Evolutionary conservation across 2,797 vertebrate genomes (phyloP), one percentile per base, ranked within the genome.

Genomic region (Pseudomugil tenellus): DNA sequence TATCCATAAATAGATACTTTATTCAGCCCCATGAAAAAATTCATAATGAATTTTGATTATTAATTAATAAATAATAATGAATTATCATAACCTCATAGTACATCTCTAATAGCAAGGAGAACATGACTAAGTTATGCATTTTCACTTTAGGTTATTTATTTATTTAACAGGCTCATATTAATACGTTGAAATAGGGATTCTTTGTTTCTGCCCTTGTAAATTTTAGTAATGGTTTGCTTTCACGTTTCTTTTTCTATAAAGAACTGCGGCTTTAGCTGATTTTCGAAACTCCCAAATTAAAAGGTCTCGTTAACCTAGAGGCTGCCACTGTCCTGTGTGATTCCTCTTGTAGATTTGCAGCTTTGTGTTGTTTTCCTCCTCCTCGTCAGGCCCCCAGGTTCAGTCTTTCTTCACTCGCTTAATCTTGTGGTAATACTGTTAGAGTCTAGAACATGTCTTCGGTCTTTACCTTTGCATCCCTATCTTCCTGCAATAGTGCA

Each of bases 201-300:
- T 57, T 11, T 57, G 19, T 43, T 51, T 34, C 35, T 12, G 34
- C 2, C 51, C 39, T 25, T 16, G 13, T 52, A 26, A 52, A 26
- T 23, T 26, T 28, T 26, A 14, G 23, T 21, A 23, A 23, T 2
- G 3, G 35, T 48, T 56, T 54, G 62, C 35, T 54, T 64, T 41
- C 28, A 54, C 48, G 70, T 75, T 56, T 70, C 32, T 29, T 29
- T 29, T 29, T 29, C 29, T 29, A 3, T 29, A 3, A 76, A 73
- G 46, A 65, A 59, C 58, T 55, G 23, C 48, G 46, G 35, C 49
- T 71, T 67, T 29, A 74, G n/a, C 17, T 69, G 68, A 31, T 54
- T 52, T 72, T 78, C 12, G 19, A 59, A 74, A 69, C 28, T 61
- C 34, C 54, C 9, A 68, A 74, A 72, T 67, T 53, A 66, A 49